Conservation (phyloP, 2,888 invertebrate species). For the Isotomurus palustris region DNA sequence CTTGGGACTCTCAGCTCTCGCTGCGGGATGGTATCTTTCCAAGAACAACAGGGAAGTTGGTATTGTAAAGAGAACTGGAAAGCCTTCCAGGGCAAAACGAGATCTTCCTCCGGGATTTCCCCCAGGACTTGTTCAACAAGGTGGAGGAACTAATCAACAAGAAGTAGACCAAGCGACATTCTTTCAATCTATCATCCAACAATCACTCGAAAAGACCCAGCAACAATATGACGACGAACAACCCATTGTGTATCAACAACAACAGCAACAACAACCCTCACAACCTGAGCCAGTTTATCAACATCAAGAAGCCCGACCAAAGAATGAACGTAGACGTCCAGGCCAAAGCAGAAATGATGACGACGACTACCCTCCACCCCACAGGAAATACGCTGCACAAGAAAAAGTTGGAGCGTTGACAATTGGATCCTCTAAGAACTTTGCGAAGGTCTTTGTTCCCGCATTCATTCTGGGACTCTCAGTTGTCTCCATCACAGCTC, state of each 20-base stretch:
- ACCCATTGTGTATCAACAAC: constrained; percentile 15
- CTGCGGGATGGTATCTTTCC: constrained; percentile 46
- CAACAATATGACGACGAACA: constrained; percentile 35
- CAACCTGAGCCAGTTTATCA: constrained; percentile 15
- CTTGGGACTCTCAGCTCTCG: constrained; percentile 43
- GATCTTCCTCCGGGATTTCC: constrained; percentile 25
- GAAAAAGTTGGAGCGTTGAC: constrained; percentile 32
- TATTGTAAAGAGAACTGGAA: constrained; percentile 39
- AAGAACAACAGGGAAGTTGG: constrained; percentile 45
- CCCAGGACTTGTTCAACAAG: constrained; percentile 11
- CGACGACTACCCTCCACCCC: constrained; percentile 16
- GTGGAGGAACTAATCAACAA: constrained; percentile 15
- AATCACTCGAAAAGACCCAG: constrained; percentile 45
- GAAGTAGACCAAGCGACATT: constrained; percentile 43
- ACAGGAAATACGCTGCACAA: constrained; percentile 23
- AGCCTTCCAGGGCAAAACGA: constrained; percentile 21
- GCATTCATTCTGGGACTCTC: constrained; percentile 78
- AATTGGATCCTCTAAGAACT: constrained; percentile 39
- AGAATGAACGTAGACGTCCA: constrained; percentile 3
- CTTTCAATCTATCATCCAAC: constrained; percentile 46
- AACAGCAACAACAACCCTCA: too few relatives aligned
- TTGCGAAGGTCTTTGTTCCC: constrained; percentile 60
- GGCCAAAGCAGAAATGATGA: constrained; percentile 17
- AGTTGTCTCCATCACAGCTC: constrained; percentile 73
- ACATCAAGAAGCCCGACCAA: constrained; percentile 7